Base-by-base conservation (phyloP, 2,113 vertebrate species). In the Scomber japonicus region DNA sequence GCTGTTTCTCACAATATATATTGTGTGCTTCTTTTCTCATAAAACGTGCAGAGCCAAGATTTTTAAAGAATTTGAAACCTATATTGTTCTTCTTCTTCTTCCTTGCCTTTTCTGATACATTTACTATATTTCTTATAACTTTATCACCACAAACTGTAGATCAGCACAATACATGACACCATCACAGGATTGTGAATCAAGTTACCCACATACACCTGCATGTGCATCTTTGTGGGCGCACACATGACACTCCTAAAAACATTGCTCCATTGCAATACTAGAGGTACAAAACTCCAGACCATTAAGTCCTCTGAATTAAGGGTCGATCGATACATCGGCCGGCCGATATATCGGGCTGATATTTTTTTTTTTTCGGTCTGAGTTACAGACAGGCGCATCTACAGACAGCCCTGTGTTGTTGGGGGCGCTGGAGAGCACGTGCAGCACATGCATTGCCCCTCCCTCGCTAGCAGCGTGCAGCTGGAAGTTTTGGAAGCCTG, bases 1-100 rank as follows among this genome's bases (percentile, higher is more conserved):
- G 24, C 24, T n/a, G 19, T 61, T 78, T 31, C 17, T 60, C 19
- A 69, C 19, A 44, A 71, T 64, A 65, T 14, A 6, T 14, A 57
- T 31, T n/a, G 3, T 6, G 24, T 53, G 27, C 50, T 74, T 7
- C 24, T 7, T 44, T 63, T 8, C 4, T 62, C 3, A 1, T 64
- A 30, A 55, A 64, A 46, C 5, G 64, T 56, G 12, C 3, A 64
- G 11, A 31, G 48, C 11, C 0, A 0, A 50, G 12, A 7, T 51
- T 51, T 51, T 51, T 5, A 19, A 45, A 30, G 6, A 44, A 31
- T 40, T 13, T 44, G 2, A 56, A 64, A 78, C 51, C n/a, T 13
- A 12, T n/a, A 56, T 31, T 69, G 24, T 70, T 64, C 21, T 21
- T 40, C 35, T 40, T 30, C 21, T 69, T 46, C 11, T 19, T 48